Percentiles rank a stretch among this genome's conserved stretches.
phyloP scores from a whole-genome alignment of 2,113 vertebrate genomes.

The Chiloscyllium plagiosum region DNA sequence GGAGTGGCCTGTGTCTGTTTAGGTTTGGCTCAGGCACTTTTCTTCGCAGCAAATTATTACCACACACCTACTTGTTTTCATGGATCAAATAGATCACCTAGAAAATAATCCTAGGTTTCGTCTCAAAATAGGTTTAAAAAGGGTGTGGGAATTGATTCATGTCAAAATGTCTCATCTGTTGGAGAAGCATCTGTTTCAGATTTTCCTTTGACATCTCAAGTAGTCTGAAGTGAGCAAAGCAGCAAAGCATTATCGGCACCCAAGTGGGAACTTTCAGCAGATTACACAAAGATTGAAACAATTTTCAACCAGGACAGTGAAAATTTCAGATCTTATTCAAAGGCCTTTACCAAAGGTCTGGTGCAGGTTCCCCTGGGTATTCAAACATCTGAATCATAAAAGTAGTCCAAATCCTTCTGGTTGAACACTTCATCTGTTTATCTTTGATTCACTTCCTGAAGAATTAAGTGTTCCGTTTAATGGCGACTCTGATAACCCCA shows the following conservation, averaged over 20 bases:
- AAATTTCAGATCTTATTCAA: constrained; percentile 37
- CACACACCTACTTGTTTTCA: constrained; percentile 44
- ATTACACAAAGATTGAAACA: constrained; percentile 42
- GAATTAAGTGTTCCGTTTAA: not conserved
- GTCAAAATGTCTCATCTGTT: constrained; percentile 50
- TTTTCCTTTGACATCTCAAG: constrained; percentile 40
- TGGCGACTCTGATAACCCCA: not conserved
- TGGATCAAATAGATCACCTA: constrained; percentile 47
- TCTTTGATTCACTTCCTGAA: constrained; percentile 39
- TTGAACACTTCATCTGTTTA: constrained; percentile 41
- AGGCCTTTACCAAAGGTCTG: constrained; percentile 36
- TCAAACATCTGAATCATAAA: constrained; percentile 40
- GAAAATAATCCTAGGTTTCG: constrained; percentile 45
- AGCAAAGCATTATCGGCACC: constrained; percentile 37
- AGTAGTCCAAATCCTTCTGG: constrained; percentile 40
- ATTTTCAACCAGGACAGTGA: constrained; percentile 42
- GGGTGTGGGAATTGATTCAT: constrained; percentile 48
- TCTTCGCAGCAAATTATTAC: constrained; percentile 52
- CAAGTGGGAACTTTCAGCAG: constrained; percentile 41
- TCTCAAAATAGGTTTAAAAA: constrained; percentile 46
- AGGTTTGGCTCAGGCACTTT: constrained; percentile 46
- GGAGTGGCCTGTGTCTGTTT: constrained; percentile 37
- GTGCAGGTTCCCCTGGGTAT: constrained; percentile 33
- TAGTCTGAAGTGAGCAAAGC: constrained; percentile 43
- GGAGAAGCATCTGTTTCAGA: constrained; percentile 50